Base-by-base conservation (phyloP, 2,888 invertebrate genomes). In the Ochlodes sylvanus region DNA sequence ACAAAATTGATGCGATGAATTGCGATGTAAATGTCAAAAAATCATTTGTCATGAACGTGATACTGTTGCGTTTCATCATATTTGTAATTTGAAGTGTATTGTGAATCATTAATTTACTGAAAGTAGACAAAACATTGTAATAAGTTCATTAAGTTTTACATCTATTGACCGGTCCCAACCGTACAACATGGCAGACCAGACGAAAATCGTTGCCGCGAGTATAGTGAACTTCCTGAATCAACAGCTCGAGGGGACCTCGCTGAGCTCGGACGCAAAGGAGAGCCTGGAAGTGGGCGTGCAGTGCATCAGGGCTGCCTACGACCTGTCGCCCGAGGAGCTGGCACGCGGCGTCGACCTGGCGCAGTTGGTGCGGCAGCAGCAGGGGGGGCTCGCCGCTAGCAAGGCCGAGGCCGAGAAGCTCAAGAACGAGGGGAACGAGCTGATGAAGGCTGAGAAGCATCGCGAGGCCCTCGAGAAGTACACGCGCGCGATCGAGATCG, bases 201-300 rank as follows among this genome's bases (percentile, higher is more conserved):
- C 87, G 71, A 92, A 91, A 80, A 81, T 85, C 56, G 86, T 94
- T 69, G 94, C 94, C 34, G 94, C 94, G 61, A 94, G 94, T 65
- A 94, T 95, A 73, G 92, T 95, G 15, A 91, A 92, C 75, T 95
- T 95, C 77, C 78, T 95, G 72, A 94, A 94, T 71, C 89, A 92
- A 71, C 94, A 95, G 75, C 85, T 95, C 64, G 94, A 94, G 62
- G 88, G 93, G 54, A 80, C 92, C 75, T 62, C 90, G 77, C 79
- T 94, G 79, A 80, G 81, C 71, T 79, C 78, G 47, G 93, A 93
- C 73, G 87, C 89, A 12, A 89, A 95, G 69, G 98, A 98, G 87
- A 97, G 97, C 83, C 93, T 98, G 62, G 98, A 98, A 94, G 99
- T 99, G 69, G 98, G 98, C 47, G 96, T 97, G 74, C 99, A 99